phyloP scores from a whole-genome alignment of 2,113 vertebrate genomes.

The Muntiacus muntjak region DNA sequence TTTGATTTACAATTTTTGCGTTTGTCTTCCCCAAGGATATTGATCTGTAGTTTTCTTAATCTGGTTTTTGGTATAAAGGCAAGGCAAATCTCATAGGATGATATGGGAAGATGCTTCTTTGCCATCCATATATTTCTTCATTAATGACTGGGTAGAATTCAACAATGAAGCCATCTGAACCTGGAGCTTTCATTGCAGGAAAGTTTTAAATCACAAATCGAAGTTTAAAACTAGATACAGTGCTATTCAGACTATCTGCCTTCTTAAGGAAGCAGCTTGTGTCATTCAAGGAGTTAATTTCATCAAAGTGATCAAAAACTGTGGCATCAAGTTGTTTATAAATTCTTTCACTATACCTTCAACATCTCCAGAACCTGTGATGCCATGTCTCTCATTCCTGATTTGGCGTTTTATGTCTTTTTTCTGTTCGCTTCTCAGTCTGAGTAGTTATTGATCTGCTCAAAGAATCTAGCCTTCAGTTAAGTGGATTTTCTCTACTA shows the following conservation, averaged over 20 bases:
- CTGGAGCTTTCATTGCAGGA: neutral
- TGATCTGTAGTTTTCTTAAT: neutral
- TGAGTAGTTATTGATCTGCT: neutral
- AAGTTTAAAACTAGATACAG: neutral
- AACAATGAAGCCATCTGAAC: neutral
- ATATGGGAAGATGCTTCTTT: neutral
- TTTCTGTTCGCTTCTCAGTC: neutral
- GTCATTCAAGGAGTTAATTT: neutral
- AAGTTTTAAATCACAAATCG: neutral
- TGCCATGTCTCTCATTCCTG: neutral
- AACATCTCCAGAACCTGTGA: neutral
- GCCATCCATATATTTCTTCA: neutral
- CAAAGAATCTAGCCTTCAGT: neutral
- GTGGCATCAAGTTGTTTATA: neutral
- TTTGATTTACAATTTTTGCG: neutral
- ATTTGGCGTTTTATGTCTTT: neutral
- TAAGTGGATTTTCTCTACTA: neutral
- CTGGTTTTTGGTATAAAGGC: neutral
- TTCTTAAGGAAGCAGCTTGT: neutral
- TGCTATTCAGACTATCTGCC: neutral
- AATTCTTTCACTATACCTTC: neutral
- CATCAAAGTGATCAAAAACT: neutral
- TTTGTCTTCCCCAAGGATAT: neutral
- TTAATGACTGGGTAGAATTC: neutral
- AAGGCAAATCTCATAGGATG: neutral